These are phyloP conservation scores for Microctonus hyperodae DNA, from an alignment of 2,888 invertebrate species.

Conservation along the genomic window DNA sequence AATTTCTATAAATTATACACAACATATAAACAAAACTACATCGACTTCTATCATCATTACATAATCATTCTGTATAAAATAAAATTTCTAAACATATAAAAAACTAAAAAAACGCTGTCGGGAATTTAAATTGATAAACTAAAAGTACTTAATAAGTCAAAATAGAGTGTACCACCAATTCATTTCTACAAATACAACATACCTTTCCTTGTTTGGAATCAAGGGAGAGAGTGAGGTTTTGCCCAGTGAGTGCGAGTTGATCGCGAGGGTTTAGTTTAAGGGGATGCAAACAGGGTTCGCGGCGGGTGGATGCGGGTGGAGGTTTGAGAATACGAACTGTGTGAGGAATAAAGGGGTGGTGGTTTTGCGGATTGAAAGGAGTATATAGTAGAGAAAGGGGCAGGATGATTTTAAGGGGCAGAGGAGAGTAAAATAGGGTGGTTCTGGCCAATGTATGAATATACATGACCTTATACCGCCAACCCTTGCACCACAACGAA, in stretches of 20 bases:
- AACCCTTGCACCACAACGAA: constrained; percentile 62
- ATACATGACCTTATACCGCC: constrained; percentile 63
- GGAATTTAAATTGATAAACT: constrained; percentile 59
- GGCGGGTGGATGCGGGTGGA: constrained; percentile 39
- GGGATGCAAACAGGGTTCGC: constrained; percentile 40
- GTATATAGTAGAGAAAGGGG: constrained; percentile 45
- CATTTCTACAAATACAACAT: not conserved
- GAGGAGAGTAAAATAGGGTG: constrained; percentile 42
- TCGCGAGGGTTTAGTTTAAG: not conserved
- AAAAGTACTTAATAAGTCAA: constrained; percentile 38
- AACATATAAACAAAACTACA: too few relatives aligned
- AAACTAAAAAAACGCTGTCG: too few relatives aligned
- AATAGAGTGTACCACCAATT: constrained; percentile 27
- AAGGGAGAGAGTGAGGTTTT: constrained; percentile 37
- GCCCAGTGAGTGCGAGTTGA: constrained; percentile 33
- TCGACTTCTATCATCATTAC: too few relatives aligned
- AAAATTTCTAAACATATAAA: too few relatives aligned
- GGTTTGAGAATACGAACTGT: not conserved
- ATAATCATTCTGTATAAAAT: too few relatives aligned
- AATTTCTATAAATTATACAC: too few relatives aligned
- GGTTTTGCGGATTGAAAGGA: constrained; percentile 25
- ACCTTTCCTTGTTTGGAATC: constrained; percentile 16
- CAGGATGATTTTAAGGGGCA: constrained; percentile 57
- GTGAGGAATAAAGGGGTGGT: constrained; percentile 44
- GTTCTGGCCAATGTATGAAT: constrained; percentile 60